A percentile compares a stretch with the other conserved stretches of the same genome.
These are phyloP conservation scores for Nettapus auritus DNA, from an alignment of 2,113 vertebrate genomes.

Conservation along the genomic window DNA sequence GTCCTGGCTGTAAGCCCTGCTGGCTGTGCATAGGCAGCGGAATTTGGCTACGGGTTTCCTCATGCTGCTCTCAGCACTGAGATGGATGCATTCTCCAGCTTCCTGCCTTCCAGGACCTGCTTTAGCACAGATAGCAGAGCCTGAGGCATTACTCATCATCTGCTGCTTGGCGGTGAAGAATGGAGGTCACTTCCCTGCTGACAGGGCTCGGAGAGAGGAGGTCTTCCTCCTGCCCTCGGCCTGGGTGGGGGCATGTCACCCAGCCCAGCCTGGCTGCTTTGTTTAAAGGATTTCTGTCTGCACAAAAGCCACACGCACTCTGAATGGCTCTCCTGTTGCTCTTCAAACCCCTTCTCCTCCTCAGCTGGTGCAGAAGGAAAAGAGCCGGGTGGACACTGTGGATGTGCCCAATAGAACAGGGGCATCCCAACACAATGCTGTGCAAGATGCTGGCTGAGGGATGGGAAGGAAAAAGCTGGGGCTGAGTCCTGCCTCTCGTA, in stretches of 20 bases:
- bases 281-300: neutral
- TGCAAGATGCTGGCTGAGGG: too few relatives aligned
- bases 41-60: neutral
- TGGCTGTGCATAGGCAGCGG: neutral
- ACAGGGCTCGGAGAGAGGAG: neutral
- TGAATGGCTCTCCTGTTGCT: neutral
- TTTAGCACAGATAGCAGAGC: neutral
- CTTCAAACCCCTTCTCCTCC: neutral
- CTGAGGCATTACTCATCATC: constrained; percentile 21
- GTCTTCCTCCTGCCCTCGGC: neutral
- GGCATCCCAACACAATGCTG: neutral
- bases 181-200: neutral
- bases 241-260: neutral
- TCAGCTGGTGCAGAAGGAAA: neutral
- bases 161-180: neutral
- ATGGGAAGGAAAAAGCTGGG: neutral
- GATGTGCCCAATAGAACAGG: neutral
- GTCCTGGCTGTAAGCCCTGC: neutral
- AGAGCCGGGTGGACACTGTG: neutral
- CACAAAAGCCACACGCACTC: neutral
- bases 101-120: neutral
- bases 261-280: neutral
- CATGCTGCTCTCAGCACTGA: neutral
- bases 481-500: neutral
- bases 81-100: neutral